Evolutionary conservation across 2,797 vertebrate species (phyloP), one percentile per base, ranked within the genome.

Genomic region (Mormyrus proboscirostris): DNA sequence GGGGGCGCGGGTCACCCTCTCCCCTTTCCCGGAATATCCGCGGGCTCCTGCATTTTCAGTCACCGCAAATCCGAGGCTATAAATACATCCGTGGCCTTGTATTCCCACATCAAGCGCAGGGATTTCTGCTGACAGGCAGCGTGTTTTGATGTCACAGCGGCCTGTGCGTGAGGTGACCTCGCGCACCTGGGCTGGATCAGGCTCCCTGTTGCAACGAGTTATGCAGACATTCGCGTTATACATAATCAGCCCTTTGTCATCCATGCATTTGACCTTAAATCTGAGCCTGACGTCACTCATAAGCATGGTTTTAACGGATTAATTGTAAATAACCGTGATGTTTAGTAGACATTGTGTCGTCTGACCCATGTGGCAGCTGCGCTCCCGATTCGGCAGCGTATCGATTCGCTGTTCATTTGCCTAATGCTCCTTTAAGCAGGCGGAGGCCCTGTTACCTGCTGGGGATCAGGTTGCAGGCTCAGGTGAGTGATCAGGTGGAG

Each of bases 401-500:
- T 83, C 79, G 79, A 83, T 83, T 83, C 12, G 6, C 19, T 2
- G 44, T 25, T 83, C 79, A 83, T 83, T 83, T 83, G 44, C 41
- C 38, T 47, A 83, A 47, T 83, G 79, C 19, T 49, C 38, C 7
- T 7, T 41, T 49, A 83, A 83, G 29, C 49, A 88, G 88, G 83
- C 47, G 44, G 50, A 90, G 85, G 33, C 33, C 69, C 33, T 76
- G 69, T 33, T 76, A 38, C 69, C 10, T 76, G 69, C 82, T 25
- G 57, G 16, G 50, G 41, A 88, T 88, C 14, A 29, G 19, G 16
- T 44, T 1, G 12, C 6, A 6, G 10, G 29, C 19, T 73, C 33
- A 51, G 84, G n/a, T 88, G 88, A 84, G 83, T 82, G 73, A 38
- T 79, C 88, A 86, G 73, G 73, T 79, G 49, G 22, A 53, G 7